Base-by-base conservation (phyloP, 2,797 vertebrate species). In the Smutsia gigantea region DNA sequence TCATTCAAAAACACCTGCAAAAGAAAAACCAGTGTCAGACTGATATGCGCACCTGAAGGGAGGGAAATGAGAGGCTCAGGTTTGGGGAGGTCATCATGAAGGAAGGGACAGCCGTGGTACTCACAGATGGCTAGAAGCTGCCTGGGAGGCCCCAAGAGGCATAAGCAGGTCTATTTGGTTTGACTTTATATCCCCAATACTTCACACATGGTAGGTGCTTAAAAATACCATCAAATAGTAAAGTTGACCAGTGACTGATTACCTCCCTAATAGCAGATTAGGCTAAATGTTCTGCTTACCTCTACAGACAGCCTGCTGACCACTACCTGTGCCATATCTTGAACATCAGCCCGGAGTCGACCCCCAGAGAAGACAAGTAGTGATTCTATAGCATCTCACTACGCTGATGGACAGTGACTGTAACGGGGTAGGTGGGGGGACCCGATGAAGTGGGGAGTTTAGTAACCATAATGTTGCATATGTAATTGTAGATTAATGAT, bases 251-350 rank as follows among this genome's bases (percentile, higher is more conserved):
- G 25, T n/a, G 4, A 61, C 29, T 51, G 25, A 78, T 12, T 31
- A 23, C n/a, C 18, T 75, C 17, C 19, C 55, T 53, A 37, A 4
- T 0, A n/a, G 23, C 18, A 42, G 17, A 46, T 9, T 42, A 39
- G 17, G 74, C 53, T 68, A 29, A 15, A 14, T 4, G n/a, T 34
- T 25, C 71, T 42, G 59, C 55, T 79, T 55, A 78, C 75, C 69
- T 31, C 10, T 46, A 27, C 7, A 4, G 42, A 68, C 5, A 74
- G 75, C 61, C 5, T 15, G 5, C 39, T 42, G 46, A 31, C 27
- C 10, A 92, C 37, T 97, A 99, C 99, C 95, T 99, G 98, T 1
- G 99, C 99, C 23, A 97, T 90, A 92, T 99, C 99, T 4, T 98
- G 87, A 68, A 97, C 97, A 19, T 77, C 91, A 2, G 98, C 98